A percentile compares a stretch with the other conserved stretches of the same genome.
Evolutionary conservation across 2,888 invertebrate genomes (phyloP).

Genomic region (Eretmocerus hayati): DNA sequence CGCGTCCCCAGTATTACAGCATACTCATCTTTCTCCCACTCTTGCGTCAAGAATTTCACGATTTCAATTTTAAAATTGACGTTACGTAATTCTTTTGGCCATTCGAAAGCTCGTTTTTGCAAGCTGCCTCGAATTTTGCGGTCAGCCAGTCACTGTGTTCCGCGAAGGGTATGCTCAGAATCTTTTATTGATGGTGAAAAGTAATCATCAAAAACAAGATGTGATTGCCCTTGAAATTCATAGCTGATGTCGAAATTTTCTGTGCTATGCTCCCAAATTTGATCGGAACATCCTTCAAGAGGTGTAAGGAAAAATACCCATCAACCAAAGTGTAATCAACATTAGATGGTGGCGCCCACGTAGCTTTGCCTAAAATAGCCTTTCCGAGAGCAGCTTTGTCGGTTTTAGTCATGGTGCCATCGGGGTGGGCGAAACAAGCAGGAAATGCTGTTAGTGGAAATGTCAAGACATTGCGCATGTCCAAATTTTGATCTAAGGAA

Average conservation of each 20-base stretch:
- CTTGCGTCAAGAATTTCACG: slow-evolving; percentile 6
- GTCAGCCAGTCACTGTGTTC: neutral
- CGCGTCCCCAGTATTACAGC: neutral
- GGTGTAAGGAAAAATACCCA: slow-evolving; percentile 26
- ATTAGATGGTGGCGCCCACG: slow-evolving; percentile 8
- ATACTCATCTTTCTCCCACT: neutral
- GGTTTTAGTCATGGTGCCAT: slow-evolving; percentile 25
- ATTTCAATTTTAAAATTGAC: slow-evolving; percentile 19
- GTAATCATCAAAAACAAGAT: slow-evolving; percentile 24
- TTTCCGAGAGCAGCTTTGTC: slow-evolving; percentile 26
- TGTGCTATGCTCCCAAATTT: slow-evolving; percentile 32
- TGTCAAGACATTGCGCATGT: slow-evolving; percentile 26
- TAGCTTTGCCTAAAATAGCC: slow-evolving; percentile 17
- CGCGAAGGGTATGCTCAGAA: slow-evolving; percentile 3
- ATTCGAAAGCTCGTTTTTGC: slow-evolving; percentile 23
- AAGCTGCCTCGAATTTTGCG: slow-evolving; percentile 16
- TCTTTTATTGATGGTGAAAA: slow-evolving; percentile 2
- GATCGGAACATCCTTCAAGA: slow-evolving; percentile 28
- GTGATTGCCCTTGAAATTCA: neutral
- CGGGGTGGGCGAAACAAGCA: slow-evolving; percentile 17
- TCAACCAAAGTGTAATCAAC: slow-evolving; percentile 29
- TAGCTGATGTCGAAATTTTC: slow-evolving; percentile 25
- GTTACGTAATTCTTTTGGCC: slow-evolving; percentile 24
- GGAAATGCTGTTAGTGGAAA: slow-evolving; percentile 27
- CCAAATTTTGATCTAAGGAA: slow-evolving; percentile 18